These are phyloP conservation scores for Dicranocentrus wangi DNA, from an alignment of 2,888 invertebrate genomes.

Conservation along the genomic window DNA sequence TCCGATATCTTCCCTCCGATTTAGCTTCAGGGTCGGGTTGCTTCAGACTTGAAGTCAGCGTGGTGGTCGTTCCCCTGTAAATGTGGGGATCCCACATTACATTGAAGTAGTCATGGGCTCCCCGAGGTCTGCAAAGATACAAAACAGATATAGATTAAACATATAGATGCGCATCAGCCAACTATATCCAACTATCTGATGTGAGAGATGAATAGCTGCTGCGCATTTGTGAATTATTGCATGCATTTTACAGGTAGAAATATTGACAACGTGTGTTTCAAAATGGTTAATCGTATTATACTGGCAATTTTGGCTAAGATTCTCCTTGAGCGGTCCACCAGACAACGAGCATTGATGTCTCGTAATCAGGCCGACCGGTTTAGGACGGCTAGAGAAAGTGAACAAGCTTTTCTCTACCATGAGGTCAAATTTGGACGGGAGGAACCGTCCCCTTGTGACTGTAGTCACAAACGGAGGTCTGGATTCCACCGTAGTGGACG, in stretches of 20 bases:
- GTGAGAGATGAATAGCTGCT: too few species aligned
- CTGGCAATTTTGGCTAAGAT: conserved; percentile 50
- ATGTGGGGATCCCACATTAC: conserved; percentile 73
- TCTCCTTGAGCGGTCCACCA: conserved; percentile 44
- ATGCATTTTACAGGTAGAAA: too few species aligned
- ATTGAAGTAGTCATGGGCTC: conserved; percentile 72
- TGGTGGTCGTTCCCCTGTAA: conserved; percentile 68
- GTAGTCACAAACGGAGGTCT: conserved; percentile 72
- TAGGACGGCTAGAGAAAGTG: conserved; percentile 72
- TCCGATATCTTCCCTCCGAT: conserved; percentile 33
- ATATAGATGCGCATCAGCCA: too few species aligned
- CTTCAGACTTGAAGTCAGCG: conserved; percentile 52
- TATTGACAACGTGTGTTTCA: too few species aligned
- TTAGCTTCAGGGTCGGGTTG: conserved; percentile 38
- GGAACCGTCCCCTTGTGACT: conserved; percentile 70
- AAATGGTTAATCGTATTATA: too few species aligned
- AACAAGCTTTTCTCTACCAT: conserved; percentile 71
- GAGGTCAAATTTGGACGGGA: conserved; percentile 72
- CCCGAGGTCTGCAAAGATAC: conserved; percentile 70
- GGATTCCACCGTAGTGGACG: conserved; percentile 53
- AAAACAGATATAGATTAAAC: too few species aligned
- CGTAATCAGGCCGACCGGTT: conserved; percentile 67
- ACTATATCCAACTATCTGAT: too few species aligned
- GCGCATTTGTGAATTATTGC: not conserved
- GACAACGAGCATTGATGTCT: conserved; percentile 69